These are phyloP conservation scores for Erpobdella octoculata DNA, from an alignment of 2,888 invertebrate species.

Conservation along the genomic window DNA sequence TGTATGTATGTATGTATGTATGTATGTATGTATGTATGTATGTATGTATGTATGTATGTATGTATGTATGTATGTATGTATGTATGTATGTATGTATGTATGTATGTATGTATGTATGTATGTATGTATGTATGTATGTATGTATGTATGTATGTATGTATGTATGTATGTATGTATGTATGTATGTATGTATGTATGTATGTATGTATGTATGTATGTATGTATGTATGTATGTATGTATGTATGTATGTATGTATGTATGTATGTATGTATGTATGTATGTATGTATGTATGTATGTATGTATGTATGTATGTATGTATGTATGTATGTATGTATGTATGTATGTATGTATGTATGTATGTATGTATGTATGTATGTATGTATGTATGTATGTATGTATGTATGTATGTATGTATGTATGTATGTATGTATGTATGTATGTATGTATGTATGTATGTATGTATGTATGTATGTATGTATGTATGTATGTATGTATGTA, in stretches of 20 bases:
- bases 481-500: not conserved
- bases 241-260: not conserved
- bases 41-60: no score
- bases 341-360: not conserved
- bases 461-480: not conserved
- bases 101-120: not conserved
- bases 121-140: not conserved
- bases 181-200: not conserved
- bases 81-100: no score
- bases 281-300: no score
- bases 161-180: not conserved
- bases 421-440: not conserved
- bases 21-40: no score
- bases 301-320: not conserved
- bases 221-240: not conserved
- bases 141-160: slow-evolving; percentile 1
- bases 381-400: not conserved
- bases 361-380: not conserved
- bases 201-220: not conserved
- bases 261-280: no score
- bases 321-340: not conserved
- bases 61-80: no score
- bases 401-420: not conserved
- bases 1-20: no score
- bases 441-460: not conserved